Base-by-base conservation (phyloP, 2,888 invertebrate genomes). In the Bombylius major region DNA sequence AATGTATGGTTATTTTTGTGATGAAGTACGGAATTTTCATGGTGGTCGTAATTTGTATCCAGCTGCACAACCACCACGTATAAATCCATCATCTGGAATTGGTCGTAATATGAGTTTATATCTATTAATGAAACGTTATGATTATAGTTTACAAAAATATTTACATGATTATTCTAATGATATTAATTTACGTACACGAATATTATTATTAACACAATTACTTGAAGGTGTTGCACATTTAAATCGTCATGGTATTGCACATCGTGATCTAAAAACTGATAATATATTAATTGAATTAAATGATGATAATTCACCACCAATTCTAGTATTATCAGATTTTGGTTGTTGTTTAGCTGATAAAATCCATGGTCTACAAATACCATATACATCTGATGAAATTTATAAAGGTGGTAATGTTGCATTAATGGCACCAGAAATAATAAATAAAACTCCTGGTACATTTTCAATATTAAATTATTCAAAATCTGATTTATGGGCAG, bases 41-140 rank as follows among this genome's bases (percentile, higher is more conserved):
- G 72, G 72, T 50, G 84, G 82, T 14, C 68, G 70, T 59, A 55
- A 70, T 3, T 75, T 85, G 58, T 92, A 86, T 75, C 91, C 91
- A 0, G 85, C 86, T 65, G 92, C 92, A 11, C 77, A 92, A 56
- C 93, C 92, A 0, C 71, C 77, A 39, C 76, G 86, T 51, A 77
- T 90, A 50, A 82, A 89, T 74, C 83, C 86, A 0, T n/a, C n/a
- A n/a, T 77, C 80, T 48, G 88, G 90, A 11, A 84, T 80, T 63
- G 89, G 89, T 0, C 77, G 90, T 55, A 91, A 91, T 66, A 89
- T 88, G 85, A 91, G 90, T 48, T 70, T 93, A 57, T 93, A 90
- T 73, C 73, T 93, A 47, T 77, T 92, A 3, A 92, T 93, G 92
- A 89, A 89, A 75, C 82, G 86, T 33, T 74, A 75, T 55, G 87